phyloP scores from a whole-genome alignment of 2,797 vertebrate species.

The Chrosomus eos region DNA sequence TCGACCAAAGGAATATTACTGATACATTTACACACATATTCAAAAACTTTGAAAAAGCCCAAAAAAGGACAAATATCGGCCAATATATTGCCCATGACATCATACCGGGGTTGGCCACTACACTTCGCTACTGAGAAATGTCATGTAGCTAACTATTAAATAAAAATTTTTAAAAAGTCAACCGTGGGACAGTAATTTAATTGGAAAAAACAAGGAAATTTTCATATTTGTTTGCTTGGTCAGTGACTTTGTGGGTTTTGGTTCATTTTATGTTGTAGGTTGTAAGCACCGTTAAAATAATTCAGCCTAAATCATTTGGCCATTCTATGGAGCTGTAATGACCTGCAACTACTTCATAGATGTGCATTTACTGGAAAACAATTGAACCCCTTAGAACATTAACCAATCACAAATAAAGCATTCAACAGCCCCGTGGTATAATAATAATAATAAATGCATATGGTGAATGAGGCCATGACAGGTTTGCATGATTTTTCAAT shows the following conservation, averaged over 20 bases:
- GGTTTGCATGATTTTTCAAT: too few species aligned
- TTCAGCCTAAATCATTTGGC: background rate
- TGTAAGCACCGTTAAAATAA: background rate
- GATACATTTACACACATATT: background rate
- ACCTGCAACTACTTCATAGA: background rate
- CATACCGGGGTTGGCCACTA: background rate
- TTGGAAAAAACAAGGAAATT: background rate
- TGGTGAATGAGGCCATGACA: too few species aligned
- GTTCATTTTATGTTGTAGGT: background rate
- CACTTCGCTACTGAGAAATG: too few species aligned
- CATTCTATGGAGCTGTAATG: background rate
- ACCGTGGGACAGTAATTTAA: background rate
- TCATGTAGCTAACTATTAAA: background rate
- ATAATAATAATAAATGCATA: too few species aligned
- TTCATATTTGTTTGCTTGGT: background rate
- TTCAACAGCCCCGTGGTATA: background rate
- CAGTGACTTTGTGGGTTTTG: background rate
- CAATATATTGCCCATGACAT: too few species aligned
- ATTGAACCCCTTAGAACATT: background rate
- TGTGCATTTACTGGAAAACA: background rate
- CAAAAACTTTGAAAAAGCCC: background rate
- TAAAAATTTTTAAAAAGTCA: background rate
- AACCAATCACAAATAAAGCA: background rate
- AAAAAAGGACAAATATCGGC: background rate
- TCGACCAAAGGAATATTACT: background rate